Evolutionary conservation across 2,113 vertebrate genomes (phyloP).

Genomic region (Pica pica): DNA sequence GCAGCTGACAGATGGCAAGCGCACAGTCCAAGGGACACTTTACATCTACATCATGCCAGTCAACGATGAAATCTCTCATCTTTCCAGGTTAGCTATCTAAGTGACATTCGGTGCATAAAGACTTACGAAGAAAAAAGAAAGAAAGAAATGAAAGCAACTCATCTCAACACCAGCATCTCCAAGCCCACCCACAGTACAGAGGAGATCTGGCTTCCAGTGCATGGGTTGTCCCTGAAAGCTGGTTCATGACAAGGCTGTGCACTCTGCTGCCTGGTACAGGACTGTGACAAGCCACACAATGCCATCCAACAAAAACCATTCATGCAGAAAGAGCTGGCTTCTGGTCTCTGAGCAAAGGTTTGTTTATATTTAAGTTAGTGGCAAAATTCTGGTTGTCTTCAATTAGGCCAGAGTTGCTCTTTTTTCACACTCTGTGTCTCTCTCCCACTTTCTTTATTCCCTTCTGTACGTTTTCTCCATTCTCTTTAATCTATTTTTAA

Average conservation of each 20-base stretch:
- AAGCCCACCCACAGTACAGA: background rate
- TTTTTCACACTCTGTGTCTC: background rate
- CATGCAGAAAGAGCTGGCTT: background rate
- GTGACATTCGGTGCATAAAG: constrained; percentile 58
- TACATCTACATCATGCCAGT: constrained; percentile 82
- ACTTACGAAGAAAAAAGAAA: background rate
- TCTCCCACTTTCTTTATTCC: background rate
- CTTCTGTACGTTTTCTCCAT: background rate
- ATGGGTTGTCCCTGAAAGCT: background rate
- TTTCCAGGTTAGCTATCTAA: constrained; percentile 76
- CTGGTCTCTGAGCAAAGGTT: background rate
- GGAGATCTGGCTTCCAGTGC: background rate
- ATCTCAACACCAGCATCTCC: background rate
- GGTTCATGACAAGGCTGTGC: background rate
- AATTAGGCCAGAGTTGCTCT: background rate
- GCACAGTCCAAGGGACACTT: constrained; percentile 79
- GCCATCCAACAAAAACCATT: background rate
- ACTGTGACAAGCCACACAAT: background rate
- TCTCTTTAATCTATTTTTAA: constrained; percentile 51
- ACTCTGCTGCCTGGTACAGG: background rate
- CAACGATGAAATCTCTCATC: constrained; percentile 81
- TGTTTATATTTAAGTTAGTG: constrained; percentile 3
- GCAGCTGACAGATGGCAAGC: constrained; percentile 87
- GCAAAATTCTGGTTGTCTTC: constrained; percentile 4
- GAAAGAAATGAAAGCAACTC: background rate